Base-by-base conservation (phyloP, 2,888 invertebrate species). In the Adelphocoris suturalis region DNA sequence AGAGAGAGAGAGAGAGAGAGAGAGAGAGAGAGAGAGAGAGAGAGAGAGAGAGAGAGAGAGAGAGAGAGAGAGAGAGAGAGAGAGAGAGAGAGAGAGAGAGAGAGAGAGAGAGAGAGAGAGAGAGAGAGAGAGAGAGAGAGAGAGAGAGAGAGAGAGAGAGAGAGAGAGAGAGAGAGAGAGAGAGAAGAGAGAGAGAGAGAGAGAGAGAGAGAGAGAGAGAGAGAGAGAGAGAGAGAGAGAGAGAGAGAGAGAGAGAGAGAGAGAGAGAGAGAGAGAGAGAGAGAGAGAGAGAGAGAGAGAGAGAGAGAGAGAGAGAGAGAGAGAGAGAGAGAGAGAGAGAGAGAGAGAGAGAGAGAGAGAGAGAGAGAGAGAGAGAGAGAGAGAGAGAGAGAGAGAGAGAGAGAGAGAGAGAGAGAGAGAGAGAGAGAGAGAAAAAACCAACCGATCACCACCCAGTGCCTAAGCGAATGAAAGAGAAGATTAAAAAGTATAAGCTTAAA, bases 281-380 rank as follows among this genome's bases (percentile, higher is more conserved):
- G 28, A 82, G 88, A 87, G 19, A 89, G 90, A 4, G 46, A 47
- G 12, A 76, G 82, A n/a, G 88, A 84, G 37, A 82, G 75, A 19
- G 52, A 23, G 16, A 78, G 80, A 87, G 16, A 23, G 19, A 23
- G 88, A 37, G 9, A 55, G 85, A 52, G 68, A 76, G 4, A 80
- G 78, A 27, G 85, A 89, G 90, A 57, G 55, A 68, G 90, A 52
- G 82, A 14, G 90, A 90, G 16, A 91, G 91, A 68, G 91, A 86
- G 19, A 93, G 92, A 78, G 91, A 91, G 82, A 91, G 92, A 37
- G 92, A 91, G 46, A 92, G 93, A 37, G 93, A 93, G 47, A 27
- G 68, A 28, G 86, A 92, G 28, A 76, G 86, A 80, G 28, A 85
- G 48, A 87, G 80, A 86, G 5, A n/a, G 37, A 89, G 88, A 13